Conservation (phyloP, 2,888 invertebrate genomes). For the Rugalucina vietnamica region DNA sequence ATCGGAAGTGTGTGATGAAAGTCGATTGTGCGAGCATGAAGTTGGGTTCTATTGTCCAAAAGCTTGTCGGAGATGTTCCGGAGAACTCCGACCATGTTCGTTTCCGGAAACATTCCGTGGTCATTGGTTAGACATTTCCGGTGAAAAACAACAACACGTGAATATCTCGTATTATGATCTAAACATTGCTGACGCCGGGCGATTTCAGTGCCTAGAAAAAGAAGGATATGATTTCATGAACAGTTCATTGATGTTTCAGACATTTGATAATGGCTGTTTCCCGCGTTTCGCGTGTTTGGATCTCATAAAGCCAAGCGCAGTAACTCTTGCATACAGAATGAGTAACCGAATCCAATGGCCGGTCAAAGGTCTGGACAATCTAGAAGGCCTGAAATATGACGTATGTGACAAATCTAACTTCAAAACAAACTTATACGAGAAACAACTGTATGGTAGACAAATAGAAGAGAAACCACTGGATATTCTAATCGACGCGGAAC, state of each 20-base stretch:
- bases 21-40: conserved; percentile 63
- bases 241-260: conserved; percentile 67
- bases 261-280: conserved; percentile 78
- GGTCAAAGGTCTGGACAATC: conserved; percentile 55
- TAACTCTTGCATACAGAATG: conserved; percentile 73
- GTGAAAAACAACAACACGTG: conserved; percentile 48
- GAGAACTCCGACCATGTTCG: conserved; percentile 66
- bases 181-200: conserved; percentile 56
- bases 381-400: conserved; percentile 58
- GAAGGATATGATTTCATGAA: conserved; percentile 60
- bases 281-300: conserved; percentile 77
- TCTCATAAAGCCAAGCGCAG: conserved; percentile 68
- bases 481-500: conserved; percentile 40
- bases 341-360: conserved; percentile 75
- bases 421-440: conserved; percentile 50
- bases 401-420: conserved; percentile 68
- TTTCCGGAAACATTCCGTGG: conserved; percentile 72
- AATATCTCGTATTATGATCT: conserved; percentile 59
- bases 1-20: conserved; percentile 67
- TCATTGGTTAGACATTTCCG: conserved; percentile 64
- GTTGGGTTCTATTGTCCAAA: conserved; percentile 57
- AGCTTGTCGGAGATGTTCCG: conserved; percentile 63
- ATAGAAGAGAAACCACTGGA: conserved; percentile 63
- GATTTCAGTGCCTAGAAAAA: conserved; percentile 62
- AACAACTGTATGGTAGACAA: conserved; percentile 44